Percentiles rank a stretch among this genome's conserved stretches.
Evolutionary conservation across 1,140 invertebrate genomes (phyloP).

Genomic region (Pseudoatta argentina): DNA sequence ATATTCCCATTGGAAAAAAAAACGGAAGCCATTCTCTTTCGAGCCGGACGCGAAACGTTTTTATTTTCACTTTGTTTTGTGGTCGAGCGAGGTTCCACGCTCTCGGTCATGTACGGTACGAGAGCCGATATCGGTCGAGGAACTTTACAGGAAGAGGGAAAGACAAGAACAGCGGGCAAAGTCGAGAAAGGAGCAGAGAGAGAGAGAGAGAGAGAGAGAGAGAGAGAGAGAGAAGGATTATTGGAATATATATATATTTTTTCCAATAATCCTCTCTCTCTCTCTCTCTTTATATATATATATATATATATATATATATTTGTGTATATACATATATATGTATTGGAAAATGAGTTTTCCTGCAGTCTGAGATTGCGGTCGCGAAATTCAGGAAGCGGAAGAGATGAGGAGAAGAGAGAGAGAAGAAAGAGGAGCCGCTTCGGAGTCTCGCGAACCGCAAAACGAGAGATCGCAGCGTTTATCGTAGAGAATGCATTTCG

Average conservation of each 20-base stretch:
- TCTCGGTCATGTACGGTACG: not conserved
- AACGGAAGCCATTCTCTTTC: slow-evolving; percentile 31
- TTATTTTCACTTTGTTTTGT: slow-evolving; percentile 37
- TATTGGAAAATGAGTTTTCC: slow-evolving; percentile 11
- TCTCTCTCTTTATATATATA: too few relatives aligned
- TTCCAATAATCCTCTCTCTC: too few relatives aligned
- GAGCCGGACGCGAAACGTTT: slow-evolving; percentile 25
- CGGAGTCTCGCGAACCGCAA: not conserved
- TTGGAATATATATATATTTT: too few relatives aligned
- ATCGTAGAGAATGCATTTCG: slow-evolving; percentile 15
- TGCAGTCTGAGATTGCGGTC: slow-evolving; percentile 10
- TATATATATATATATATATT: too few relatives aligned
- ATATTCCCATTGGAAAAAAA: not conserved
- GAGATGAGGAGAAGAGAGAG: not conserved
- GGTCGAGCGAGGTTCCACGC: slow-evolving; percentile 28
- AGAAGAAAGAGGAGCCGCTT: not conserved
- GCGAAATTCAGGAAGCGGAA: slow-evolving; percentile 43
- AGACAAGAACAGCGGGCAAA: not conserved
- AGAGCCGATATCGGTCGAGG: slow-evolving; percentile 40
- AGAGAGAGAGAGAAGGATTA: too few relatives aligned
- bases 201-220: not conserved
- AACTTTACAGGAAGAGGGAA: slow-evolving; percentile 37
- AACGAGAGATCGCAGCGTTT: slow-evolving; percentile 19
- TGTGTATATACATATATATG: too few relatives aligned
- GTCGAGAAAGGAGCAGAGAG: not conserved